A percentile compares a stretch with the other conserved stretches of the same genome.
phyloP scores from a whole-genome alignment of 2,888 invertebrate genomes.

The Gymnoscelis rufifasciata region DNA sequence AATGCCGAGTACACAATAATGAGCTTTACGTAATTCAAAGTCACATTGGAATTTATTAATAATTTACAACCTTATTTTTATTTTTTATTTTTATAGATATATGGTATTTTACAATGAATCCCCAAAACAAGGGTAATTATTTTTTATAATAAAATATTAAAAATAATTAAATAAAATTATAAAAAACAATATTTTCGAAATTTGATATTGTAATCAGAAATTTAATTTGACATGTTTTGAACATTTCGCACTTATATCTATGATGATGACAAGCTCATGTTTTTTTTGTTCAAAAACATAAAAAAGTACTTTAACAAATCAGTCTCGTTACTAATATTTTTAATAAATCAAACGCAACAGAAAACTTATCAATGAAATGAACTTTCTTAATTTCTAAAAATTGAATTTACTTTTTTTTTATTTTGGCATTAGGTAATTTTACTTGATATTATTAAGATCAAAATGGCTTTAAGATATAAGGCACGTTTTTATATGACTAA shows the following conservation, averaged over 20 bases:
- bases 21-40: conserved; percentile 71
- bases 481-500: conserved; percentile 71
- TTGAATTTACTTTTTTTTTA: conserved; percentile 30
- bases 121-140: conserved; percentile 16
- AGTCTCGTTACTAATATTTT: conserved; percentile 16
- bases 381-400: conserved; percentile 9
- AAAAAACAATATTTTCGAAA: too few relatives aligned
- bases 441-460: conserved; percentile 68
- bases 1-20: conserved; percentile 70
- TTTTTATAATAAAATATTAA: neutral
- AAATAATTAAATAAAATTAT: neutral
- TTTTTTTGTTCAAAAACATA: conserved; percentile 36
- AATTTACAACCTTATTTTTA: conserved; percentile 76
- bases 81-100: conserved; percentile 43
- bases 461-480: conserved; percentile 77
- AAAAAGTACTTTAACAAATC: conserved; percentile 17
- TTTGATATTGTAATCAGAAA: conserved; percentile 41
- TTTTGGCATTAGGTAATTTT: conserved; percentile 57
- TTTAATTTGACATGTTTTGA: conserved; percentile 72
- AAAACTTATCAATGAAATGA: conserved; percentile 21
- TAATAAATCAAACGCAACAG: conserved; percentile 3
- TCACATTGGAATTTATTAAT: conserved; percentile 67
- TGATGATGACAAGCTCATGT: conserved; percentile 70
- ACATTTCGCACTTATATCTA: conserved; percentile 65
- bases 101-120: conserved; percentile 63